Percentiles rank a stretch among this genome's conserved stretches.
Evolutionary conservation across 2,113 vertebrate species (phyloP).

Genomic region (Herpailurus yagouaroundi): DNA sequence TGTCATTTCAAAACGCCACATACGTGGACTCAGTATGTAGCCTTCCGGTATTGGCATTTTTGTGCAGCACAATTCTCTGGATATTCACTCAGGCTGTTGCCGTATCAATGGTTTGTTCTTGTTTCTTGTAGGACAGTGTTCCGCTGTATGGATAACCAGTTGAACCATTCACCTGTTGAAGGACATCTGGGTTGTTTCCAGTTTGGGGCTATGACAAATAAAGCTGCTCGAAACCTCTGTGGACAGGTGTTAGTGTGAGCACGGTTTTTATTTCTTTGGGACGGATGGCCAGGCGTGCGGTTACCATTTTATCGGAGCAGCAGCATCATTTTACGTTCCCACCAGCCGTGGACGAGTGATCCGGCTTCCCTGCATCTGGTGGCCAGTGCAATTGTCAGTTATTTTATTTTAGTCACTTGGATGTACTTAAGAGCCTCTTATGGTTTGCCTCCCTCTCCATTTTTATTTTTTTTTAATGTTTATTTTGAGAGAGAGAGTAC

Average conservation of each 20-base stretch:
- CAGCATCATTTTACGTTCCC: neutral
- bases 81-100: neutral
- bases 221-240: neutral
- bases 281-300: neutral
- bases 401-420: neutral
- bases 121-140: neutral
- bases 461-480: too few species aligned
- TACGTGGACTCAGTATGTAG: neutral
- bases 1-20: neutral
- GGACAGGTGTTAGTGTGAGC: neutral
- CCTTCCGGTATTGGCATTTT: neutral
- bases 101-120: neutral
- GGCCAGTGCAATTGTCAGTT: neutral
- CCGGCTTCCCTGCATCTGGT: neutral
- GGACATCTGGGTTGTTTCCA: neutral
- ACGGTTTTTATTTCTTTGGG: neutral
- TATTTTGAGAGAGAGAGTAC: too few species aligned
- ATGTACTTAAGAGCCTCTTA: too few species aligned
- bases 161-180: neutral
- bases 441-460: too few species aligned
- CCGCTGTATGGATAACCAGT: neutral
- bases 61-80: neutral
- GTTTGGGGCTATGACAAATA: neutral
- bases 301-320: neutral
- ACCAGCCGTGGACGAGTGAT: neutral